Evolutionary conservation across 2,113 vertebrate species (phyloP).

Genomic region (Hassar affinis): DNA sequence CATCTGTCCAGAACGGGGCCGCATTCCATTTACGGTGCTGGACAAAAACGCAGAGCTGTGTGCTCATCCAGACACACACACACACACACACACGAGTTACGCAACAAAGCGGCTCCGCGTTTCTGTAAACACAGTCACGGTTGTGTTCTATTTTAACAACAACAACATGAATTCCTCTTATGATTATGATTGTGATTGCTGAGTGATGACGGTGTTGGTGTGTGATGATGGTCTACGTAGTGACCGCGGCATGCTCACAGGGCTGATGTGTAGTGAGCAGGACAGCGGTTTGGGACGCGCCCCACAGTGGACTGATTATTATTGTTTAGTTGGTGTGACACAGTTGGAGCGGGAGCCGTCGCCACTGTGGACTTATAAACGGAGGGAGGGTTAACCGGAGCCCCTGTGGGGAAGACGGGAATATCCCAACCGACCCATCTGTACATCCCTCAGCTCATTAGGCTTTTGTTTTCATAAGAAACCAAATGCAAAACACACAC

Average conservation of each 20-base stretch:
- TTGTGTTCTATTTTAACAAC: neutral
- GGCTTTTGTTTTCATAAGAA: neutral
- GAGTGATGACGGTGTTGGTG: too few species aligned
- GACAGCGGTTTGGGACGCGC: neutral
- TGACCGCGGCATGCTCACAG: too few species aligned
- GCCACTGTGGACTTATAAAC: neutral
- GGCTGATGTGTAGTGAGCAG: neutral
- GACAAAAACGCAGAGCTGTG: neutral
- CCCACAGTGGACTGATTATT: neutral
- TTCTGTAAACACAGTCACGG: neutral
- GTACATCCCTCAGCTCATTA: neutral
- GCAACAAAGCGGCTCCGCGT: neutral
- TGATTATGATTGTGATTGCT: neutral
- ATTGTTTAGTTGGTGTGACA: neutral
- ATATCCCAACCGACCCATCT: neutral
- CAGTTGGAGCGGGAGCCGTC: neutral
- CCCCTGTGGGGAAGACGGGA: neutral
- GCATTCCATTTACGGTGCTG: neutral
- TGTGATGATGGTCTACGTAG: too few species aligned
- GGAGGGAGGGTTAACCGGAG: neutral
- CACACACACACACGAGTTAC: neutral
- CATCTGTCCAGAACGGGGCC: neutral
- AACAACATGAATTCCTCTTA: neutral
- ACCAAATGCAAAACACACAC: too few species aligned
- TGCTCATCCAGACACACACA: neutral